Evolutionary conservation across 2,113 vertebrate species (phyloP), one percentile per base, ranked within the genome.

Genomic region (Nipponia nippon): DNA sequence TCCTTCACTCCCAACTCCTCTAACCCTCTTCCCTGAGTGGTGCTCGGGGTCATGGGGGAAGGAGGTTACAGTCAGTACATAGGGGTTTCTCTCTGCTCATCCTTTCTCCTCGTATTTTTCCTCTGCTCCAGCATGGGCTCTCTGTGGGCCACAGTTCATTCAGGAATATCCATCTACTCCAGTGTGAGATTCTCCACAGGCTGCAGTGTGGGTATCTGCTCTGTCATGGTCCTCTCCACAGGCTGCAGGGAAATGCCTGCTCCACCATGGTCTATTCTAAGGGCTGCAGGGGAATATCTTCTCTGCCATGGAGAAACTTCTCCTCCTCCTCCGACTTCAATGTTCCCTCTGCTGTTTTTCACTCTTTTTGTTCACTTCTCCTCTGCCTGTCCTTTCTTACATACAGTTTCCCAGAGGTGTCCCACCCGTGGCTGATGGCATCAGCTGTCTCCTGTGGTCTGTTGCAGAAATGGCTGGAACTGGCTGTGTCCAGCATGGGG

Each of bases 11-110:
- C 20, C 10, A 84, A 3, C 7, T 78, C 25, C 11, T 69, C 25
- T 53, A n/a, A 46, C 11, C 5, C 30, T 7, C 11, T 63, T 62
- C n/a, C 22, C 34, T 1, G 1, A 8, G 29, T 30, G 5, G 16
- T 2, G 0, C 29, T 8, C 40, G 55, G 16, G 6, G 16, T 56
- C 14, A 13, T 38, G 27, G 21, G 12, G 22, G 38, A 83, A 75
- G 15, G 11, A 12, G 11, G 22, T 19, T 72, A 29, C 7, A 5
- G 16, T 44, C 34, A 22, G 5, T 42, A 75, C 0, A 0, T 4
- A 36, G 25, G 15, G 8, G 8, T 30, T 62, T 87, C 59, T n/a
- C 16, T 67, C 46, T 67, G 11, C 20, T 61, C 3, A 1, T 69
- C 69, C 25, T 40, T 53, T 25, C 25, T 47, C 20, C 53, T 55